phyloP scores from a whole-genome alignment of 2,797 vertebrate species.

The Melopsittacus undulatus region DNA sequence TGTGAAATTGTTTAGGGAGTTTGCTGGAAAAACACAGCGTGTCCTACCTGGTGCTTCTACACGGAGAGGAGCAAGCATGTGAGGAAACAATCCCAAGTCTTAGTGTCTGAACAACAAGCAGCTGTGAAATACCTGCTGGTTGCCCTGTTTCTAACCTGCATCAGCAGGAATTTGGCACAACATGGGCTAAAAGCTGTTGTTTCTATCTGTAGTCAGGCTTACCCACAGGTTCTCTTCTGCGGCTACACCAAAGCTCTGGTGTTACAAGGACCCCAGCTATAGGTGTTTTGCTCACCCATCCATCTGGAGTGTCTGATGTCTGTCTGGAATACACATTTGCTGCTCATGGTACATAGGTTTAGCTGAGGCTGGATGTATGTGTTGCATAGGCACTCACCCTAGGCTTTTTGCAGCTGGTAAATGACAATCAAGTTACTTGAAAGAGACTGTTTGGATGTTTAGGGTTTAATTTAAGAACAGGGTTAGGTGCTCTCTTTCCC shows the following conservation, averaged over 20 bases:
- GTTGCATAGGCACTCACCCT: neutral
- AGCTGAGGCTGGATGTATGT: neutral
- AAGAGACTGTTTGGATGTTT: neutral
- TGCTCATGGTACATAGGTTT: neutral
- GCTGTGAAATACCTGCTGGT: neutral
- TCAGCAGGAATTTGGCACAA: neutral
- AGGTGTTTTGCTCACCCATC: neutral
- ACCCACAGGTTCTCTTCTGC: neutral
- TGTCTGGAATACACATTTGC: neutral
- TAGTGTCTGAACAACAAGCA: neutral
- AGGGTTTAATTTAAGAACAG: neutral
- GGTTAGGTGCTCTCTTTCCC: neutral
- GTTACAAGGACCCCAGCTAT: neutral
- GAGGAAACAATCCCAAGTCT: neutral
- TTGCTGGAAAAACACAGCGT: neutral
- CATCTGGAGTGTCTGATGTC: neutral
- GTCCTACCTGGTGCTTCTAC: neutral
- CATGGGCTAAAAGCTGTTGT: neutral
- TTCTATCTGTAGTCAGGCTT: neutral
- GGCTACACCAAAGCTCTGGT: neutral
- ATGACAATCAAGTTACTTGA: neutral
- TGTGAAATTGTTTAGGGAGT: constrained; percentile 25
- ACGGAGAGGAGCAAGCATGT: neutral
- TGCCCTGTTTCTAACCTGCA: neutral
- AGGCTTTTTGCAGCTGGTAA: neutral